Evolutionary conservation across 1,140 invertebrate genomes (phyloP).

Genomic region (Drosophila tsacasi): DNA sequence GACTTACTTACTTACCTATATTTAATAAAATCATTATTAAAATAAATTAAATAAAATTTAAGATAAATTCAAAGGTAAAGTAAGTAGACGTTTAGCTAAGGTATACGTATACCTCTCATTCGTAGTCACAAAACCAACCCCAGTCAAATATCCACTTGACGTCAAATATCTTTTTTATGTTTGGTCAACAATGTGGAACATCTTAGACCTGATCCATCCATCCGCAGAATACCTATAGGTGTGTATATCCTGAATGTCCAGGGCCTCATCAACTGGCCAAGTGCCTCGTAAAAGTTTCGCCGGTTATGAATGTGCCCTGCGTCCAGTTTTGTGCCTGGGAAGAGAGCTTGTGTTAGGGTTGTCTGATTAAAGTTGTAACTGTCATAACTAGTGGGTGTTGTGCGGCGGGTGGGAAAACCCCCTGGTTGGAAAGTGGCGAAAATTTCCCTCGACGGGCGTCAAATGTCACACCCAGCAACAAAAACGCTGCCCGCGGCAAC

Average conservation of each 20-base stretch:
- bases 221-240: conserved; percentile 18
- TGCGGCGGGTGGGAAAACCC: neutral
- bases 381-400: conserved; percentile 43
- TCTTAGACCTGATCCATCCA: conserved; percentile 9
- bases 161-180: conserved; percentile 57
- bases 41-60: neutral
- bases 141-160: conserved; percentile 3
- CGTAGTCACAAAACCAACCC: neutral
- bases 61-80: neutral
- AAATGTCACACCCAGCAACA: conserved; percentile 60
- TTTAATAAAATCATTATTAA: too few relatives aligned
- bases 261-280: conserved; percentile 52
- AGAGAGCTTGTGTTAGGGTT: neutral
- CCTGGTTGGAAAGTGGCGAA: conserved; percentile 15
- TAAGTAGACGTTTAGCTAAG: neutral
- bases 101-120: neutral
- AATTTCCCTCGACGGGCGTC: conserved; percentile 41
- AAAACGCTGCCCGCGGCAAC: conserved; percentile 51
- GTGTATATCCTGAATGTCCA: conserved; percentile 20
- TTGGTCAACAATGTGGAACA: conserved; percentile 69
- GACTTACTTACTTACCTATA: neutral
- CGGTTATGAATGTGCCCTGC: conserved; percentile 12
- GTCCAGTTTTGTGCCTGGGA: neutral
- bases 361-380: conserved; percentile 63
- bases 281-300: conserved; percentile 59